Percentiles rank a stretch among this genome's conserved stretches.
phyloP scores from a whole-genome alignment of 2,113 vertebrate species.

The Vulpes vulpes region DNA sequence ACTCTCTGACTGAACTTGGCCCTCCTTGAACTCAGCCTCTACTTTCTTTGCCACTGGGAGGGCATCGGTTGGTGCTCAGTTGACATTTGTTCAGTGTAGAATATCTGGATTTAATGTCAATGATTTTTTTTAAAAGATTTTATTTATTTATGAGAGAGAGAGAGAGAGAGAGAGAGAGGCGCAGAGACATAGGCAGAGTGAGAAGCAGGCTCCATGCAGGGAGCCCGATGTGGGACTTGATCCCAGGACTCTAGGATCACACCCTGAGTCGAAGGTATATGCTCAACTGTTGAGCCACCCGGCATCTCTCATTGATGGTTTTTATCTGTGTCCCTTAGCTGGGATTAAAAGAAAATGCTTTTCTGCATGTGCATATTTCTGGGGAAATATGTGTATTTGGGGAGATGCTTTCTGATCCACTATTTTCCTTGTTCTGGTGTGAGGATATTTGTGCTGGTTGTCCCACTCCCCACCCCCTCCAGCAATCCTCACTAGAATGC shows the following conservation, averaged over 20 bases:
- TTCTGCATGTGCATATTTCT: not conserved
- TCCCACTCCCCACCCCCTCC: not conserved
- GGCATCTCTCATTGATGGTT: not conserved
- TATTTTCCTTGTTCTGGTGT: not conserved
- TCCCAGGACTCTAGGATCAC: too few relatives aligned
- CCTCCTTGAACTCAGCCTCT: not conserved
- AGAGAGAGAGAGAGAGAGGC: too few relatives aligned
- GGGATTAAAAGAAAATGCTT: not conserved
- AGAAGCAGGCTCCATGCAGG: too few relatives aligned
- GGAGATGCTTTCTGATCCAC: not conserved
- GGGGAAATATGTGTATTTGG: not conserved
- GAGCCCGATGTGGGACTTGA: too few relatives aligned
- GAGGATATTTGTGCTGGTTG: not conserved
- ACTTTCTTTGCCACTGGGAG: not conserved
- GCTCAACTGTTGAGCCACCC: too few relatives aligned
- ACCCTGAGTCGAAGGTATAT: too few relatives aligned
- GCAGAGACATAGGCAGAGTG: too few relatives aligned
- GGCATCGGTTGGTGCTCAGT: not conserved
- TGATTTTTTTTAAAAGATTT: not conserved
- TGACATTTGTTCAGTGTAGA: not conserved
- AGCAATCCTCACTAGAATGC: not conserved
- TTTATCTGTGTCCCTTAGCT: conserved; percentile 3
- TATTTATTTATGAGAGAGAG: too few relatives aligned
- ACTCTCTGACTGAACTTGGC: not conserved
- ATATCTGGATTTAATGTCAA: not conserved